Evolutionary conservation across 2,888 invertebrate species (phyloP), one percentile per base, ranked within the genome.

Genomic region (Sthenelais limicola): DNA sequence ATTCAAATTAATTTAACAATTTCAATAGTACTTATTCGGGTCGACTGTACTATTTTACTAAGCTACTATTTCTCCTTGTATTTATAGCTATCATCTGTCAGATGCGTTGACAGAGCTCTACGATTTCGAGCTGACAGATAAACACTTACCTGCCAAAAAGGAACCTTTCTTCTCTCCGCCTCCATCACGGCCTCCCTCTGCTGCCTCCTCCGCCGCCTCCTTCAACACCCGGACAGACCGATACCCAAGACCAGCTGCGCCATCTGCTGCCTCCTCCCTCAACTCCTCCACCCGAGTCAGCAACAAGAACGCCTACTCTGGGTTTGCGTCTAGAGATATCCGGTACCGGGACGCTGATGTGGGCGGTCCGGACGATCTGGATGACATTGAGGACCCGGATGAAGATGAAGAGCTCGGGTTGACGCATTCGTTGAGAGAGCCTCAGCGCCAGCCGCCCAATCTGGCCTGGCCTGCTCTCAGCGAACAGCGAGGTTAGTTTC

Each of bases 261-360:
- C 4, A 3, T 12, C 26, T 15, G 2, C 56, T 3, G 43, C 43
- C 43, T 43, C 43, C 12, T 43, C 43, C 18, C 9, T 12, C 9
- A 18, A 18, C 9, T 9, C 12, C 43, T 43, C n/a, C n/a, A n/a
- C n/a, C n/a, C n/a, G n/a, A n/a, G n/a, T 9, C 12, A 12, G 12
- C 43, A 43, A 9, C 9, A 9, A 18, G 43, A 12, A 9, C 9
- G 18, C 38, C 21, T 62, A 62, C 35, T 38, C 24, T 24, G 15
- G 38, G 3, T 62, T 62, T 28, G 62, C 62, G 4, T 62, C 62
- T 7, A 35, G 62, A 33, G 62, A 62, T 24, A 62, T 62, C 24
- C 62, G 62, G 4, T 62, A 62, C 38, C 35, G 24, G 21, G 24
- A 62, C 24, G 38, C 30, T 28, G 56, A n/a, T n/a, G n/a, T n/a